Conservation (phyloP, 1,140 invertebrate species). For the Zaprionus gabonicus region DNA sequence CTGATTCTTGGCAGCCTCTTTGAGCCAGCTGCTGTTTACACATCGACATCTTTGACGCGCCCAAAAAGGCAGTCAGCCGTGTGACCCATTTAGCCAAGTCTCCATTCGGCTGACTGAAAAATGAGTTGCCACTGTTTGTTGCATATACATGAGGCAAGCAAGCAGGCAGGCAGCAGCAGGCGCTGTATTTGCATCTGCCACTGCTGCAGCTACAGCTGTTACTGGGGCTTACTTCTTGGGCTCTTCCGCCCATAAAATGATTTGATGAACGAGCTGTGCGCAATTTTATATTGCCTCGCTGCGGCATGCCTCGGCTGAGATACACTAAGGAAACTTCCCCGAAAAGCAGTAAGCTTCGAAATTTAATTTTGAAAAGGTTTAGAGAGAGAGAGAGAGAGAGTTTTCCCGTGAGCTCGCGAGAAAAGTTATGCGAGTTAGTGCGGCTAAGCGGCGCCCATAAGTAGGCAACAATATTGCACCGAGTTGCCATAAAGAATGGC, state of each 20-base stretch:
- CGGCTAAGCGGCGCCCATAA: slow-evolving; percentile 5
- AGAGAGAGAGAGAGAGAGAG: not conserved
- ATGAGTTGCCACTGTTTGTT: slow-evolving; percentile 57
- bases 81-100: slow-evolving; percentile 74
- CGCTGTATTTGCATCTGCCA: slow-evolving; percentile 19
- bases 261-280: slow-evolving; percentile 73
- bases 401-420: not conserved
- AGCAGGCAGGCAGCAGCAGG: slow-evolving; percentile 5
- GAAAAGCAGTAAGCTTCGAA: slow-evolving; percentile 22
- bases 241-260: slow-evolving; percentile 63
- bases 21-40: slow-evolving; percentile 47
- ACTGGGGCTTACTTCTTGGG: not conserved
- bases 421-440: not conserved
- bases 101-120: slow-evolving; percentile 44
- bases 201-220: slow-evolving; percentile 16
- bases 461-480: slow-evolving; percentile 23
- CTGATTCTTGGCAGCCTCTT: slow-evolving; percentile 19
- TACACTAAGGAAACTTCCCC: slow-evolving; percentile 6
- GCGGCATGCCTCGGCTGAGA: slow-evolving; percentile 1
- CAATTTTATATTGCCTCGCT: slow-evolving; percentile 29
- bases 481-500: not conserved
- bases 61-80: slow-evolving; percentile 80
- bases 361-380: slow-evolving; percentile 29
- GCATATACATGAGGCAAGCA: slow-evolving; percentile 48
- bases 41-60: slow-evolving; percentile 77